phyloP scores from a whole-genome alignment of 2,113 vertebrate species.

The Orycteropus afer region DNA sequence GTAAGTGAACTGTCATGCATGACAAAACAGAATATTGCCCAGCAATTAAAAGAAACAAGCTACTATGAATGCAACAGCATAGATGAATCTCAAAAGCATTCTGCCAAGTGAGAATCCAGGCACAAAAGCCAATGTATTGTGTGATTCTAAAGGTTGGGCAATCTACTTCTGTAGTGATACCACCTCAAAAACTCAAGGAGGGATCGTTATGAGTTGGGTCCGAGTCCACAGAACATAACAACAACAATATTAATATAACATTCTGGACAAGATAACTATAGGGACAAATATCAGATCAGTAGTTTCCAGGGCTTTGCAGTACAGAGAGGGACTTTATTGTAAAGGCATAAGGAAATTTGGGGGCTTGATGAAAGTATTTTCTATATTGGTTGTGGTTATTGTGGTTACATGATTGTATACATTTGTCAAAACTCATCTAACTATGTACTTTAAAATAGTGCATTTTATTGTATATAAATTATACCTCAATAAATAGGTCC shows the following conservation, averaged over 20 bases:
- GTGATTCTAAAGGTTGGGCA: neutral
- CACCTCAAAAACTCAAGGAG: too few relatives aligned
- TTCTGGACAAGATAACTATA: neutral
- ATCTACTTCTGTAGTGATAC: too few relatives aligned
- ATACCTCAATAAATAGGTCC: neutral
- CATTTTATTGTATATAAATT: neutral
- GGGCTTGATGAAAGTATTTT: neutral
- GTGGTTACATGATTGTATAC: neutral
- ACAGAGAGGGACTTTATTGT: neutral
- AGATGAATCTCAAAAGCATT: neutral
- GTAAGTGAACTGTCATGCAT: rapidly evolving
- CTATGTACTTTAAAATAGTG: neutral
- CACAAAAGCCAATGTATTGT: rapidly evolving
- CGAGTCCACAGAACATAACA: too few relatives aligned
- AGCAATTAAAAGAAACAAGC: too few relatives aligned
- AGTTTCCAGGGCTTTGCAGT: neutral
- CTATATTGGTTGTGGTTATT: neutral
- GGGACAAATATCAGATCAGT: neutral
- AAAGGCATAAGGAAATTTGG: neutral
- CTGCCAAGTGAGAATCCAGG: neutral
- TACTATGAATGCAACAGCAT: rapidly evolving
- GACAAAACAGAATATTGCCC: rapidly evolving
- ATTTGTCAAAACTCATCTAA: neutral
- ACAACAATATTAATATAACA: neutral
- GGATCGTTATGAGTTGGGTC: too few relatives aligned